Evolutionary conservation across 2,797 vertebrate species (phyloP).

Genomic region (Tokudaia muenninki): DNA sequence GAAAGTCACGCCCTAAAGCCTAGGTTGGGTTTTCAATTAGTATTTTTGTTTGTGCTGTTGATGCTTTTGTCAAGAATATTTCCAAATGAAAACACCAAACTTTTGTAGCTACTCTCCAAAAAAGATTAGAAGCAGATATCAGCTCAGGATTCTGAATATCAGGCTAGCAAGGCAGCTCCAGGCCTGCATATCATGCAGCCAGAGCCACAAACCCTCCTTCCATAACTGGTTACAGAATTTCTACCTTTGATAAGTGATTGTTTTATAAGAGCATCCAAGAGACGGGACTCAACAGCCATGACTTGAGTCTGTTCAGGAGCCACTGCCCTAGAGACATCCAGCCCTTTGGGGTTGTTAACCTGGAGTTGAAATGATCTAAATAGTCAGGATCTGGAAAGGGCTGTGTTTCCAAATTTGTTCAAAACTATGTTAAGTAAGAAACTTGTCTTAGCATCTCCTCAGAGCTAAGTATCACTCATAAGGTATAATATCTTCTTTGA

Average conservation of each 20-base stretch:
- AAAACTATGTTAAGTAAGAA: neutral
- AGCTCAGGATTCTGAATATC: neutral
- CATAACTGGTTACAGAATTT: neutral
- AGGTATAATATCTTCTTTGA: conserved; percentile 26
- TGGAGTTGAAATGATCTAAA: neutral
- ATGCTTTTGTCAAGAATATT: conserved; percentile 6
- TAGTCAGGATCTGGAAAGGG: neutral
- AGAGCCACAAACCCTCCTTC: neutral
- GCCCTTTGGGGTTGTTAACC: neutral
- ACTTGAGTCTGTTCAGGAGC: neutral
- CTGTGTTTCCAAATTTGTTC: neutral
- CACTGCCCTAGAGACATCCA: neutral
- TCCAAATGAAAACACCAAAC: conserved; percentile 24
- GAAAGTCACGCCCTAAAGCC: conserved; percentile 37
- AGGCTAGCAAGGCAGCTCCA: neutral
- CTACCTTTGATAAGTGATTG: neutral
- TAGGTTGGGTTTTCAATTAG: neutral
- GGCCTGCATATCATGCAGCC: neutral
- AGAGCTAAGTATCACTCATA: conserved; percentile 30
- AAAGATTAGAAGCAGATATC: neutral
- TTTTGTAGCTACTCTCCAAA: neutral
- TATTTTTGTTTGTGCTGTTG: conserved; percentile 23
- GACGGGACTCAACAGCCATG: neutral
- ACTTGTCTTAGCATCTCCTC: conserved; percentile 11
- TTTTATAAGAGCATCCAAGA: neutral